Percentiles rank a stretch among this genome's conserved stretches.
Evolutionary conservation across 2,113 vertebrate genomes (phyloP).

Genomic region (Xiphias gladius): DNA sequence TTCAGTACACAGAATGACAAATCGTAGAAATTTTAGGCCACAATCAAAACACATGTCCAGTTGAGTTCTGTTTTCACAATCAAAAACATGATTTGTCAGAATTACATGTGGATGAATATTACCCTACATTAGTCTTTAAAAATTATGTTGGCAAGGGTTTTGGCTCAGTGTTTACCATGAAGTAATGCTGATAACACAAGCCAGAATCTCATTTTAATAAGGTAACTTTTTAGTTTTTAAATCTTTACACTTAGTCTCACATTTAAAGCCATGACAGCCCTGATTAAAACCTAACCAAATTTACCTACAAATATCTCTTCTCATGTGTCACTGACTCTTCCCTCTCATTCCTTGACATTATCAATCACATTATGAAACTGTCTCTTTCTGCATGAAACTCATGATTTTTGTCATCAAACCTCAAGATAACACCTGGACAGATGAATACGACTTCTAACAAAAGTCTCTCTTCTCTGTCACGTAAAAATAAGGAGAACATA

Average conservation of each 20-base stretch:
- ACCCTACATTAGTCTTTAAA: neutral
- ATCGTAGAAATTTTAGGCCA: neutral
- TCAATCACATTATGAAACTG: neutral
- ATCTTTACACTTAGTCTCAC: neutral
- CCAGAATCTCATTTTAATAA: neutral
- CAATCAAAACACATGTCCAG: neutral
- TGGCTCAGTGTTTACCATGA: neutral
- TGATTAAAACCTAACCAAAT: neutral
- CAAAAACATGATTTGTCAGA: neutral
- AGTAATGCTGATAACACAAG: neutral
- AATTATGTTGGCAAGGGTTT: neutral
- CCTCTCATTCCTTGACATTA: neutral
- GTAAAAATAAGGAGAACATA: neutral
- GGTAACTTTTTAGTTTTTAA: neutral
- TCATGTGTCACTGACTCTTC: neutral
- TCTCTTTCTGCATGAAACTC: neutral
- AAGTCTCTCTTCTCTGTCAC: neutral
- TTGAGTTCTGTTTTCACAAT: neutral
- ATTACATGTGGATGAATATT: neutral
- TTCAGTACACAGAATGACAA: neutral
- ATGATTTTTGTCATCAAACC: neutral
- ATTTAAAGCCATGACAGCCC: neutral
- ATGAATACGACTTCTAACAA: neutral
- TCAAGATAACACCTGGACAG: neutral
- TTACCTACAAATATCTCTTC: neutral